These are phyloP conservation scores for Tiphia femorata DNA, from an alignment of 2,888 invertebrate species.

Conservation along the genomic window DNA sequence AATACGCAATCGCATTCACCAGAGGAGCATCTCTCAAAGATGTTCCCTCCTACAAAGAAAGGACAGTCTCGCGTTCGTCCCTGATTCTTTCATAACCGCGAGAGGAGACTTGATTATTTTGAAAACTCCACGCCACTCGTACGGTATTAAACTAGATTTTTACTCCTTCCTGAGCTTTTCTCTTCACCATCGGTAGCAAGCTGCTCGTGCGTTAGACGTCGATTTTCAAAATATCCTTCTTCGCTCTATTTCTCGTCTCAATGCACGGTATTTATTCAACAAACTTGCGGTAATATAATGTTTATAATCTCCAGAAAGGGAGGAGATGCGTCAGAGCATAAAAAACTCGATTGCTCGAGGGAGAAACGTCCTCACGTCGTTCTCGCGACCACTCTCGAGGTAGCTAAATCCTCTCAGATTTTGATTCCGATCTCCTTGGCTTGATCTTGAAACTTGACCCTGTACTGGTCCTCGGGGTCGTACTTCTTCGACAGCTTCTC, in stretches of 20 bases:
- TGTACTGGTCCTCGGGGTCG: conserved; percentile 78
- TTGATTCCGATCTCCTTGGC: conserved; percentile 63
- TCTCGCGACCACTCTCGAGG: too few species aligned
- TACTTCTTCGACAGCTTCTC: conserved; percentile 76
- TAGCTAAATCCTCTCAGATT: too few species aligned
- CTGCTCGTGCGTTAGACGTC: background rate
- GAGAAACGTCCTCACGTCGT: too few species aligned
- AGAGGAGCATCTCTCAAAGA: too few species aligned
- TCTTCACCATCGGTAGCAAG: background rate
- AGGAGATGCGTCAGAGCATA: too few species aligned
- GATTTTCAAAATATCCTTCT: background rate
- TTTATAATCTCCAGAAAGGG: background rate
- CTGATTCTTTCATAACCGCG: conserved; percentile 13
- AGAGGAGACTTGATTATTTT: conserved; percentile 23
- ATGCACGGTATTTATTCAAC: conserved; percentile 28
- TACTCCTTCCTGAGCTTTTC: background rate
- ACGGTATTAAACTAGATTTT: background rate
- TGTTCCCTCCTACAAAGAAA: too few species aligned
- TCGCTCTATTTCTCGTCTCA: background rate
- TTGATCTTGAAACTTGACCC: conserved; percentile 75
- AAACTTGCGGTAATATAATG: conserved; percentile 6
- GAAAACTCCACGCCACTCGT: background rate
- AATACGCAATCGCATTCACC: too few species aligned
- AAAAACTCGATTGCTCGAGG: too few species aligned
- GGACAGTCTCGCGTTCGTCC: too few species aligned